Evolutionary conservation across 2,888 invertebrate species (phyloP), one percentile per base, ranked within the genome.

Genomic region (Neoascia interrupta): DNA sequence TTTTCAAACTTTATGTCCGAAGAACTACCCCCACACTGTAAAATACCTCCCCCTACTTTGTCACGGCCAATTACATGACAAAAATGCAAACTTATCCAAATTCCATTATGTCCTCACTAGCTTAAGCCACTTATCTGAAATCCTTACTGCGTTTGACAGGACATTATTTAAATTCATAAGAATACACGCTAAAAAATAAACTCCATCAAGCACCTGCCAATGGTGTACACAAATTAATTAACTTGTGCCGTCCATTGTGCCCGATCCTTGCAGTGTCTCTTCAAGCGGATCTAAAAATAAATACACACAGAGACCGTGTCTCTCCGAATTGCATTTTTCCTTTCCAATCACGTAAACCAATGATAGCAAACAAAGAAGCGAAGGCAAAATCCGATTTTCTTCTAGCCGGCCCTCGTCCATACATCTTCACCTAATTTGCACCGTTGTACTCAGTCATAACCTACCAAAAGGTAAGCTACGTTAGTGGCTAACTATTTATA

Each of bases 101-200:
- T 63, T 39, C 19, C 11, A 16, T 54, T 34, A 69, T 36, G 19
- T 16, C 21, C 21, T 39, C 13, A 5, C 1, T 10, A 26, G 19
- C 37, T 26, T 28, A 39, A 63, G 23, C 18, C 34, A 3, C 36
- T 26, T 16, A 47, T 54, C 28, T n/a, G 45, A 23, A 68, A 61
- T 54, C 51, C 18, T 5, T 13, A 8, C 63, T 49, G 51, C 63
- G 58, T 70, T 76, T 60, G 64, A 76, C 70, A 54, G 76, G 64
- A 70, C 58, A 53, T 76, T 64, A 70, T 76, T 64, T 70, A 70
- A 63, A 70, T 60, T 60, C 47, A 53, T 43, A 49, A 56, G 47
- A 28, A 31, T 23, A 21, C 21, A 60, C 5, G 39, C 31, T 2
- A 28, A 26, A 8, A 26, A 36, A 39, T 28, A 36, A 51, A 75